A percentile compares a stretch with the other conserved stretches of the same genome.
phyloP scores from a whole-genome alignment of 2,888 invertebrate species.

The Dinocampus coccinellae region DNA sequence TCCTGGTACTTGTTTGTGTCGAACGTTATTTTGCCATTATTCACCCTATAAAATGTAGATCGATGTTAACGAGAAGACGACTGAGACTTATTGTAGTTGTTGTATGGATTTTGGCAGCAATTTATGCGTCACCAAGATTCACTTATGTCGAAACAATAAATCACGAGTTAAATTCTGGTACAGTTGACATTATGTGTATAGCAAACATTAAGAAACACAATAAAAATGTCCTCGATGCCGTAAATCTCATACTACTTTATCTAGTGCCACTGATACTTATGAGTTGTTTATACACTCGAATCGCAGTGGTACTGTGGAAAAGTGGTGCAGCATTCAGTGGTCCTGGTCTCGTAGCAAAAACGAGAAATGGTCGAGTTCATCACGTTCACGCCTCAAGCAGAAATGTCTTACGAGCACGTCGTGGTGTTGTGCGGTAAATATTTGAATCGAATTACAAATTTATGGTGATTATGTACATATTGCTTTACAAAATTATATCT shows the following conservation, averaged over 20 bases:
- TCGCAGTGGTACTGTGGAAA: constrained; percentile 87
- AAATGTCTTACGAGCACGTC: constrained; percentile 82
- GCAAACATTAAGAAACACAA: constrained; percentile 83
- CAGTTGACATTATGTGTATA: constrained; percentile 80
- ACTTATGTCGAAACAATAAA: constrained; percentile 85
- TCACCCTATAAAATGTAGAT: constrained; percentile 86
- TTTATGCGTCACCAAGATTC: constrained; percentile 87
- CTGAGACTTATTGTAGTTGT: constrained; percentile 82
- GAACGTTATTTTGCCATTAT: constrained; percentile 90
- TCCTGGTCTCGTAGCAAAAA: constrained; percentile 50
- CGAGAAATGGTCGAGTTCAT: constrained; percentile 58
- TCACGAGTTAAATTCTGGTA: constrained; percentile 73
- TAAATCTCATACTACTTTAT: constrained; percentile 87
- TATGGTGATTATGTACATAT: too few relatives aligned
- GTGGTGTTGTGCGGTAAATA: constrained; percentile 79
- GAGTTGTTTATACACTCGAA: constrained; percentile 78
- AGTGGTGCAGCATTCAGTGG: constrained; percentile 67
- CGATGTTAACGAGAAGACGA: constrained; percentile 82
- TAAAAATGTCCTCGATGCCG: constrained; percentile 82
- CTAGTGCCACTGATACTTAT: constrained; percentile 85
- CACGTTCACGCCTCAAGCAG: constrained; percentile 80
- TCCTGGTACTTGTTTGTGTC: constrained; percentile 88
- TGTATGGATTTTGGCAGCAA: constrained; percentile 86
- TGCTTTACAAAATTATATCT: not conserved
- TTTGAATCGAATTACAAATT: too few relatives aligned